A percentile compares a stretch with the other conserved stretches of the same genome.
These are phyloP conservation scores for Heteromormyrus szaboi DNA, from an alignment of 2,797 vertebrate genomes.

Conservation along the genomic window DNA sequence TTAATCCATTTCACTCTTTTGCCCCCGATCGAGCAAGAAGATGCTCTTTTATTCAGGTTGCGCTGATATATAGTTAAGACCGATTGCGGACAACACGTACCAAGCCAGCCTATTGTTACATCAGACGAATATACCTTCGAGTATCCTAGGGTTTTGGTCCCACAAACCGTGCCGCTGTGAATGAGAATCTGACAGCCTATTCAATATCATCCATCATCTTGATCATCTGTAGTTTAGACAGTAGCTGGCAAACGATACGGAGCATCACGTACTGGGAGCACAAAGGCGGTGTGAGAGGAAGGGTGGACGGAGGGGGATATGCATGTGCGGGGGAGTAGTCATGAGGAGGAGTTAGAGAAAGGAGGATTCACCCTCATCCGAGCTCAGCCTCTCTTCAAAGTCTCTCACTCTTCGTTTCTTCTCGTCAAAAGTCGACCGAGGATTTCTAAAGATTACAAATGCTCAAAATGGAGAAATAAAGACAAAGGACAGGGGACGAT, in stretches of 20 bases:
- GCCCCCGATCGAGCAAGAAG: conserved; percentile 23
- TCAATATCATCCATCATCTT: background rate
- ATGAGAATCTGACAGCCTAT: conserved; percentile 9
- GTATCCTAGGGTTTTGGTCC: background rate
- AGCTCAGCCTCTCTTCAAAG: background rate
- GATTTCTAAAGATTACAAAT: conserved; percentile 12
- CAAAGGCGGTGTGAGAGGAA: conserved; percentile 50
- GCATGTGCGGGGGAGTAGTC: conserved; percentile 4
- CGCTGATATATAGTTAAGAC: conserved; percentile 51
- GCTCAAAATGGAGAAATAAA: background rate
- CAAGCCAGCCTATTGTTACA: conserved; percentile 28
- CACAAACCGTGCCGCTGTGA: background rate
- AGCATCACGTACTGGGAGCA: conserved; percentile 43
- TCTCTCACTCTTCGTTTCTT: background rate
- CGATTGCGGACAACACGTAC: conserved; percentile 42
- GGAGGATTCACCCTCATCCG: conserved; percentile 14
- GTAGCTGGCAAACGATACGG: conserved; percentile 27
- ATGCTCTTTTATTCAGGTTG: conserved; percentile 21
- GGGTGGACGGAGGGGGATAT: conserved; percentile 24
- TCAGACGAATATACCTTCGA: background rate
- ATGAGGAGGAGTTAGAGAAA: conserved; percentile 8
- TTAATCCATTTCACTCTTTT: conserved; percentile 56
- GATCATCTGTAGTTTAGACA: background rate
- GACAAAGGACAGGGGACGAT: conserved; percentile 20
- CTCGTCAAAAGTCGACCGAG: conserved; percentile 11